Evolutionary conservation across 1,140 invertebrate genomes (phyloP).

Genomic region (Drosophila parabipectinata): DNA sequence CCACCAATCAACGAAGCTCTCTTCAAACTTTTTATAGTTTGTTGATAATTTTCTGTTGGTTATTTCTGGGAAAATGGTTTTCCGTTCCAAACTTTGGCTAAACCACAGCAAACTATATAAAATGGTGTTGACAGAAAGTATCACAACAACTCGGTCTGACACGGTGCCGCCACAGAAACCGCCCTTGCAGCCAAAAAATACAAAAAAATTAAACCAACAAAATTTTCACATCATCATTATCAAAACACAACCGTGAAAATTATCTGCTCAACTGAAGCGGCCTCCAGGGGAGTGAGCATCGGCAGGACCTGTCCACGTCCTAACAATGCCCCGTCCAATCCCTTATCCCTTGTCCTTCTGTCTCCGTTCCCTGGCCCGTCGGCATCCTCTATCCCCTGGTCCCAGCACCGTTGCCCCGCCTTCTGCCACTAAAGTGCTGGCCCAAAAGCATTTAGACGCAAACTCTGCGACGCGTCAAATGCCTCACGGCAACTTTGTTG

Average conservation of each 20-base stretch:
- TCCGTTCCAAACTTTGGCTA: neutral
- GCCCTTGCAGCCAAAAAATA: slow-evolving; percentile 32
- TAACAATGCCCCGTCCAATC: slow-evolving; percentile 47
- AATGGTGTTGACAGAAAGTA: slow-evolving; percentile 40
- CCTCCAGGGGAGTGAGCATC: slow-evolving; percentile 16
- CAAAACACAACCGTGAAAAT: slow-evolving; percentile 75
- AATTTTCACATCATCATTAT: slow-evolving; percentile 80
- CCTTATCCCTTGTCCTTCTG: slow-evolving; percentile 2
- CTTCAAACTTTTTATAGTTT: neutral
- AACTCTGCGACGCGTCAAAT: slow-evolving; percentile 74
- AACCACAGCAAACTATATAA: slow-evolving; percentile 45
- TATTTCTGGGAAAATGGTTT: slow-evolving; percentile 31
- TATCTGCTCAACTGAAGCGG: slow-evolving; percentile 71
- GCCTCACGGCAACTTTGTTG: slow-evolving; percentile 78
- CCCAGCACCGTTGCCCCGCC: neutral
- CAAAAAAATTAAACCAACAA: slow-evolving; percentile 59
- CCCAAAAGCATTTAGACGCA: slow-evolving; percentile 63
- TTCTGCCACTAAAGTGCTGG: slow-evolving; percentile 27
- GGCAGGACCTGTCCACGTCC: slow-evolving; percentile 49
- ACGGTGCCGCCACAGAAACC: neutral
- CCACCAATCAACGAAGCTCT: neutral
- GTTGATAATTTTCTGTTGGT: slow-evolving; percentile 73
- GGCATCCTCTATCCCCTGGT: neutral
- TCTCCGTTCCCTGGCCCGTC: too few species aligned
- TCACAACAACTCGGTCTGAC: slow-evolving; percentile 30